These are phyloP conservation scores for Ephestia elutella DNA, from an alignment of 1,140 invertebrate genomes.

Conservation along the genomic window DNA sequence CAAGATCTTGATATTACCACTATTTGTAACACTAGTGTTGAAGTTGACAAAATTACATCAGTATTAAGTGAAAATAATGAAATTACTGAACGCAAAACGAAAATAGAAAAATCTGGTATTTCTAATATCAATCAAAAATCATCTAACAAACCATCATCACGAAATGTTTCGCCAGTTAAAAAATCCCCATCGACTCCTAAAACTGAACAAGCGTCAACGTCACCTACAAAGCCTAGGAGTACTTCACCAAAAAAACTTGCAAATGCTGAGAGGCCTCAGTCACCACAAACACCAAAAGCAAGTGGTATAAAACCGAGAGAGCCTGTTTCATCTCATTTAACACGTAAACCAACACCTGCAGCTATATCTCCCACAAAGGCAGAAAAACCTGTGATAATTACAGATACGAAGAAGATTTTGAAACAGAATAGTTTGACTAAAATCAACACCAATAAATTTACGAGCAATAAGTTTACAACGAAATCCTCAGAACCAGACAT, in stretches of 20 bases:
- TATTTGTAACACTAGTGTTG: slow-evolving; percentile 14
- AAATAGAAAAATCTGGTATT: slow-evolving; percentile 21
- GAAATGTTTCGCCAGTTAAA: slow-evolving; percentile 59
- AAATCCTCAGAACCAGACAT: slow-evolving; percentile 35
- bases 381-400: slow-evolving; percentile 39
- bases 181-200: slow-evolving; percentile 29
- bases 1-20: slow-evolving; percentile 29
- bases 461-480: slow-evolving; percentile 25
- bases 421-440: slow-evolving; percentile 50
- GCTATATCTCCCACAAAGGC: slow-evolving; percentile 37
- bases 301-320: slow-evolving; percentile 46
- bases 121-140: slow-evolving; percentile 29
- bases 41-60: slow-evolving; percentile 6
- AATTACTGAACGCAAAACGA: slow-evolving; percentile 17
- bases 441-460: slow-evolving; percentile 26
- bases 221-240: slow-evolving; percentile 43
- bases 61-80: slow-evolving; percentile 4
- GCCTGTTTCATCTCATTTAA: slow-evolving; percentile 27
- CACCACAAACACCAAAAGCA: slow-evolving; percentile 46
- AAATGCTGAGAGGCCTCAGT: slow-evolving; percentile 44
- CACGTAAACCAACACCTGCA: slow-evolving; percentile 39
- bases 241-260: slow-evolving; percentile 54
- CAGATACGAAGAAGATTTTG: slow-evolving; percentile 44
- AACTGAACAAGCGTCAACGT: slow-evolving; percentile 29
- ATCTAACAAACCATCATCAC: slow-evolving; percentile 38